These are phyloP conservation scores for Chloromyia formosa DNA, from an alignment of 2,888 invertebrate species.

Conservation along the genomic window DNA sequence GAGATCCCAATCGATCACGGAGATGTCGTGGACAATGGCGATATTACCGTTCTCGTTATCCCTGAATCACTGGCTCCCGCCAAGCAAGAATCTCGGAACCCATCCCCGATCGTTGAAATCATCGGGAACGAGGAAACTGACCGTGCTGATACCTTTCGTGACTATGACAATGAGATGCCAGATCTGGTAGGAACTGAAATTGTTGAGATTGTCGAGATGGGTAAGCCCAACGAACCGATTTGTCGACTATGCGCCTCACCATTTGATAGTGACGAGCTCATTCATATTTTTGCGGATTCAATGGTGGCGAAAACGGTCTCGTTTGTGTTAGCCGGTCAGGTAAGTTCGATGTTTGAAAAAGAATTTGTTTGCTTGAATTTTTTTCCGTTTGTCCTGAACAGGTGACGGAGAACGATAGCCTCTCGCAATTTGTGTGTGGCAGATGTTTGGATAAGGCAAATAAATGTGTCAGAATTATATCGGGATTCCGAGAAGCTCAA, in stretches of 20 bases:
- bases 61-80: conserved; percentile 4
- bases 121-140: background rate
- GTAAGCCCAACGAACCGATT: background rate
- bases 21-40: background rate
- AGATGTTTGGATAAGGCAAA: conserved; percentile 45
- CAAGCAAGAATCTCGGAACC: background rate
- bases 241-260: conserved; percentile 44
- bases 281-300: conserved; percentile 37
- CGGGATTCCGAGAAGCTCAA: conserved; percentile 45
- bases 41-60: conserved; percentile 18
- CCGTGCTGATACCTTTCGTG: background rate
- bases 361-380: background rate
- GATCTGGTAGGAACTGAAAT: too few relatives aligned
- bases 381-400: background rate
- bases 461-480: conserved; percentile 41
- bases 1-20: background rate
- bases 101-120: background rate
- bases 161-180: background rate
- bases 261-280: conserved; percentile 24
- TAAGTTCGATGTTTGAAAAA: too few relatives aligned
- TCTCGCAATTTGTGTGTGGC: conserved; percentile 41
- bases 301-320: background rate
- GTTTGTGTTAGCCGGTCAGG: conserved; percentile 21
- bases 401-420: conserved; percentile 45
- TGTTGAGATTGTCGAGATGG: conserved; percentile 9